These are phyloP conservation scores for Hyperoplus lanceolatus DNA, from an alignment of 2,797 vertebrate genomes.

Conservation along the genomic window DNA sequence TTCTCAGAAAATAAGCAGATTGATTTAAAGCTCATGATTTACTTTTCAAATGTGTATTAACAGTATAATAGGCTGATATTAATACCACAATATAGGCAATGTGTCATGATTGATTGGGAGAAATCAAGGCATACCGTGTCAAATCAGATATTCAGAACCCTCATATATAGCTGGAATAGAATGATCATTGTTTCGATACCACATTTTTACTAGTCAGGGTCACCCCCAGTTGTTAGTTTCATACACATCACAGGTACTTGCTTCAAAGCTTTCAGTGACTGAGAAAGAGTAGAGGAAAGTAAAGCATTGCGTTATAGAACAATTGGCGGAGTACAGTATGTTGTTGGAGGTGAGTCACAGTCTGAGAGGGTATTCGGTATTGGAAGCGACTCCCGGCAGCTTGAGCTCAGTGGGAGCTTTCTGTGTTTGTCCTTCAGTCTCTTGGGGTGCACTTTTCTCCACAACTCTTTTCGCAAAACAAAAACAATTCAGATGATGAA, in stretches of 20 bases:
- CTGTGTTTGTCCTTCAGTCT: constrained; percentile 52
- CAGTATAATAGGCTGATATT: too few species aligned
- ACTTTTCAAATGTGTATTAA: too few species aligned
- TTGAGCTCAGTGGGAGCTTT: constrained; percentile 41
- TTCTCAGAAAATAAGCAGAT: too few species aligned
- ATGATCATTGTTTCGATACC: too few species aligned
- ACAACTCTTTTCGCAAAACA: constrained; percentile 23
- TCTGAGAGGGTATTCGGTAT: constrained; percentile 29
- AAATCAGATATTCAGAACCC: too few species aligned
- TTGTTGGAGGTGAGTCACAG: constrained; percentile 61
- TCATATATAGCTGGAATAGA: too few species aligned
- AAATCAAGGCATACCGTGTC: too few species aligned
- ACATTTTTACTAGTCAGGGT: too few species aligned
- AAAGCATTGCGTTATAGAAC: background rate
- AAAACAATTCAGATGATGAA: constrained; percentile 57
- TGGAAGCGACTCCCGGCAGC: constrained; percentile 41
- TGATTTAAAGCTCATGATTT: too few species aligned
- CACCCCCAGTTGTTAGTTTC: background rate
- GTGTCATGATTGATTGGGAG: background rate
- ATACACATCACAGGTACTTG: background rate
- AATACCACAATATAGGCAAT: too few species aligned
- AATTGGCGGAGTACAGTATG: constrained; percentile 10
- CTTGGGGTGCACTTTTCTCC: constrained; percentile 29
- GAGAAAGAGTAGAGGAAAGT: background rate
- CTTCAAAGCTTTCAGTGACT: background rate